phyloP scores from a whole-genome alignment of 2,797 vertebrate species.

The Anomalospiza imberbis region DNA sequence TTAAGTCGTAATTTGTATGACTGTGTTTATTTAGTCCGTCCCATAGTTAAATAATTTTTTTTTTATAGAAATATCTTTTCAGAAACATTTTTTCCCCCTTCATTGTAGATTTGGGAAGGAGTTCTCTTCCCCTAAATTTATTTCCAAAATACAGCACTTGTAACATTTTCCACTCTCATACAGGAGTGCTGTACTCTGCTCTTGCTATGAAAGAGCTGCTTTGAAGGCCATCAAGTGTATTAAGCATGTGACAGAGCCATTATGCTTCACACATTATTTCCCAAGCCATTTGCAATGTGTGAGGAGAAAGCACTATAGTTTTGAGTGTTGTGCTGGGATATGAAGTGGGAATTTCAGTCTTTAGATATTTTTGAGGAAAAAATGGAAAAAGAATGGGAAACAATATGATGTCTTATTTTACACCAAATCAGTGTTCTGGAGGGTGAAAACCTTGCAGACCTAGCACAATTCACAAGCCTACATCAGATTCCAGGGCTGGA shows the following conservation, averaged over 20 bases:
- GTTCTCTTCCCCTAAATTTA: background rate
- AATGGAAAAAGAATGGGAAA: conserved; percentile 52
- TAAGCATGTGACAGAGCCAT: background rate
- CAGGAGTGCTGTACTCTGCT: background rate
- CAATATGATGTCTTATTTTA: conserved; percentile 69
- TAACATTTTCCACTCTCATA: background rate
- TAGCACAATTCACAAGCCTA: conserved; percentile 75
- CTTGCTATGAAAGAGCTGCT: background rate
- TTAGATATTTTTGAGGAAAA: conserved; percentile 57
- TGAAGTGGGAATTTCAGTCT: conserved; percentile 19
- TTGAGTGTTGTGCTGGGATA: background rate
- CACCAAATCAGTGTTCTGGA: conserved; percentile 63
- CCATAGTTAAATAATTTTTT: background rate
- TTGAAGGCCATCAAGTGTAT: background rate
- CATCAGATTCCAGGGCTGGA: conserved; percentile 74
- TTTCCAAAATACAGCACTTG: conserved; percentile 6
- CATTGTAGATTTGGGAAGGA: background rate
- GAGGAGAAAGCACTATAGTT: background rate
- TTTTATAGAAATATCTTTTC: conserved; percentile 32
- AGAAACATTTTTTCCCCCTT: background rate
- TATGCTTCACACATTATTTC: background rate
- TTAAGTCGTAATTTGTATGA: conserved; percentile 56
- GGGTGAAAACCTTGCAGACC: conserved; percentile 62
- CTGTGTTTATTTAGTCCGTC: conserved; percentile 16
- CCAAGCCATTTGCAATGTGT: background rate